phyloP scores from a whole-genome alignment of 2,113 vertebrate species.

The Isurus oxyrinchus region DNA sequence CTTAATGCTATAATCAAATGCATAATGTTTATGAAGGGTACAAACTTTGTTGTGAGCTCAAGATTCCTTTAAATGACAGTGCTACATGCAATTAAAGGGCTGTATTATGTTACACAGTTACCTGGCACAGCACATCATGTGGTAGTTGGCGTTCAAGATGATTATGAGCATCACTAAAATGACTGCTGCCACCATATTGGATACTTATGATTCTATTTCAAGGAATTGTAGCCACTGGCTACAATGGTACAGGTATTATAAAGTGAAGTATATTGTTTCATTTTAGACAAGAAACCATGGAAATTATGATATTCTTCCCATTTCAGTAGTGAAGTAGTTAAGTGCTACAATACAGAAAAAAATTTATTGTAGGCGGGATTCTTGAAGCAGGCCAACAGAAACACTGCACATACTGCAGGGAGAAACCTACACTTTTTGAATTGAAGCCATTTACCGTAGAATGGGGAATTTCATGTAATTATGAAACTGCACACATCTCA shows the following conservation, averaged over 20 bases:
- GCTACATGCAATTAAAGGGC: neutral
- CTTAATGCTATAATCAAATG: neutral
- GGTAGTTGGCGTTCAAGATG: neutral
- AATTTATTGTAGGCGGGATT: neutral
- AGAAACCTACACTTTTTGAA: slow-evolving; percentile 27
- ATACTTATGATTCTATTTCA: neutral
- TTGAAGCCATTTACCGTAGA: slow-evolving; percentile 32
- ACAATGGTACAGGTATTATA: neutral
- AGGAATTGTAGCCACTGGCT: neutral
- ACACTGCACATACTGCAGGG: slow-evolving; percentile 25
- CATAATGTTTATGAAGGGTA: neutral
- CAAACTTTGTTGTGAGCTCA: neutral
- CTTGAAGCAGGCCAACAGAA: slow-evolving; percentile 32
- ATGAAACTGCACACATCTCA: slow-evolving; percentile 37
- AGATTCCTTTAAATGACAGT: neutral
- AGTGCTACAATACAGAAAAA: neutral
- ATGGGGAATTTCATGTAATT: slow-evolving; percentile 35
- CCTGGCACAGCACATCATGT: neutral
- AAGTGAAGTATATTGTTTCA: neutral
- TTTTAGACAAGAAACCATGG: neutral
- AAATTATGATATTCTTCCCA: neutral
- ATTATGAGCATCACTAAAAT: neutral
- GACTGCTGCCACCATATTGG: neutral
- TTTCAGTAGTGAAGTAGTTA: slow-evolving; percentile 26
- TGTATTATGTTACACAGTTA: neutral